These are phyloP conservation scores for Cichladusa arquata DNA, from an alignment of 2,113 vertebrate genomes.

Conservation along the genomic window DNA sequence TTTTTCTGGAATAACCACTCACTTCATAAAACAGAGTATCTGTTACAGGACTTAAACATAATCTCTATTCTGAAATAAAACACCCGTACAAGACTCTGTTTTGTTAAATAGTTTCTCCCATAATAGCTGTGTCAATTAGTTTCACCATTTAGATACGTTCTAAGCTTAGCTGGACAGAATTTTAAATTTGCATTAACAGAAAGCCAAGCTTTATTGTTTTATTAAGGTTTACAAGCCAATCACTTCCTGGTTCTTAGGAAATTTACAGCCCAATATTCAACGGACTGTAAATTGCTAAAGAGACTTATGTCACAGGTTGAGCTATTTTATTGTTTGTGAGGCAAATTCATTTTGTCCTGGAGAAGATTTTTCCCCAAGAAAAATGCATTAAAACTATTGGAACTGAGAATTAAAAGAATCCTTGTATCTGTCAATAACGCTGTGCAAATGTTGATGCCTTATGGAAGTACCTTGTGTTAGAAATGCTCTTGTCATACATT, in stretches of 20 bases:
- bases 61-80: not conserved
- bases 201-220: not conserved
- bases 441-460: not conserved
- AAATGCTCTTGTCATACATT: not conserved
- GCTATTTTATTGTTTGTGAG: not conserved
- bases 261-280: conserved; percentile 22
- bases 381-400: not conserved
- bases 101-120: not conserved
- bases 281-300: not conserved
- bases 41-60: not conserved
- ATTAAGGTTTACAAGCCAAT: not conserved
- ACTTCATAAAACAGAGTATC: not conserved
- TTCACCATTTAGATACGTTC: not conserved
- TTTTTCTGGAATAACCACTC: not conserved
- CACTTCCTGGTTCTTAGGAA: not conserved
- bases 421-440: not conserved
- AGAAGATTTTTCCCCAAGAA: not conserved
- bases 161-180: not conserved
- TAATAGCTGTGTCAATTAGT: not conserved
- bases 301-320: not conserved
- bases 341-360: not conserved
- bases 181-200: not conserved
- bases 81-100: not conserved
- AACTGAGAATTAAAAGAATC: not conserved
- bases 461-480: not conserved